Base-by-base conservation (phyloP, 2,888 invertebrate species). In the Trachelus troglodyta region DNA sequence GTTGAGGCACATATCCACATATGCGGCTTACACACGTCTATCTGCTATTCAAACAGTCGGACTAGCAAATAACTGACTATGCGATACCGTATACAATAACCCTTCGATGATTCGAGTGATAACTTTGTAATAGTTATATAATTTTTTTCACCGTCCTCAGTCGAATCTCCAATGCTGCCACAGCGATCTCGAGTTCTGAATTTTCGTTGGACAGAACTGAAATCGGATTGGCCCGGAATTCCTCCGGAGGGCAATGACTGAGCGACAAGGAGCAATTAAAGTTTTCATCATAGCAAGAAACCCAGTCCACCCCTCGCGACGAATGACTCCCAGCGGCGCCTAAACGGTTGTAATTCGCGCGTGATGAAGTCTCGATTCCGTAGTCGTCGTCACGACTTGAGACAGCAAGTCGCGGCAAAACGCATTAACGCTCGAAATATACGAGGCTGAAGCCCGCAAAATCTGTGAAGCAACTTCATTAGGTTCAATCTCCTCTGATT, bases 261-360 rank as follows among this genome's bases (percentile, higher is more conserved):
- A 69, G 34, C 75, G n/a, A 56, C 23, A 56, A 56, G 56, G 56
- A 56, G 23, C 9, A 56, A 75, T 75, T 75, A 12, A 34, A 69
- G 69, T 68, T 69, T 69, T 75, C 75, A 34, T 69, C 33, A 34
- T 1, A 4, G 12, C 69, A n/a, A 12, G 69, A 23, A 75, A 75
- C 31, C 33, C 33, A 31, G 71, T 71, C 71, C 34, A 12, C 1
- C 69, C 31, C 31, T 71, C 12, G 12, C 71, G 71, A 34, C 71
- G 71, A 33, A 33, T 31, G 69, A 11, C 69, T 30, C 31, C 33
- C 31, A 31, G 71, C 6, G 31, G 11, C 31, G 12, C 71, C 34
- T 34, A 34, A 30, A 71, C 11, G 71, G 31, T 34, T 23, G 33
- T 71, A 71, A 71, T 71, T 71, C 71, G 71, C 23, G 12, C 71